Percentiles rank a stretch among this genome's conserved stretches.
phyloP scores from a whole-genome alignment of 2,888 invertebrate genomes.

The Athalia rosae region DNA sequence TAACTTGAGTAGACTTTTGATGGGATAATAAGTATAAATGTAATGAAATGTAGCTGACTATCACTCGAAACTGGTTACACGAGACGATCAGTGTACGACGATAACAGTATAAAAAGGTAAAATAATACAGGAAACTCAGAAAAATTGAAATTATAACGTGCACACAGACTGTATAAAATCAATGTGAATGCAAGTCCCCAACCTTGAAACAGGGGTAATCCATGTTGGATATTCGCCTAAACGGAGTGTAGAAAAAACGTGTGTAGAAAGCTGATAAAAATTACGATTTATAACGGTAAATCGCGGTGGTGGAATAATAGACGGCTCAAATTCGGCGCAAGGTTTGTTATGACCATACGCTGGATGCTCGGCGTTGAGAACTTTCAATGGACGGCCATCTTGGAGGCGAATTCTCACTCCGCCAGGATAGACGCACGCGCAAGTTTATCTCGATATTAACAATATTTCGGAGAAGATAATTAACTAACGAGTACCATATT shows the following conservation, averaged over 20 bases:
- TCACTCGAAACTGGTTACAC: no score
- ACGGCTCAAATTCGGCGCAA: not conserved
- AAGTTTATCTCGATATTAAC: slow-evolving; percentile 49
- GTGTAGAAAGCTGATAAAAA: not conserved
- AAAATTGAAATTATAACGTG: slow-evolving; percentile 46
- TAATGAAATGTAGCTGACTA: no score
- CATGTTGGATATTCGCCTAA: slow-evolving; percentile 48
- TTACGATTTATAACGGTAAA: slow-evolving; percentile 1
- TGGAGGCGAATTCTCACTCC: slow-evolving; percentile 53
- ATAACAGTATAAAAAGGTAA: not conserved
- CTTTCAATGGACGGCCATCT: slow-evolving; percentile 67
- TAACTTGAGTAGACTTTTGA: no score
- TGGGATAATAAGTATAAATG: no score
- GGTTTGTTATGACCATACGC: slow-evolving; percentile 52
- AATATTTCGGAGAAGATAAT: slow-evolving; percentile 36
- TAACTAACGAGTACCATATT: slow-evolving; percentile 16
- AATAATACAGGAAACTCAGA: slow-evolving; percentile 23
- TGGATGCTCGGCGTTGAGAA: slow-evolving; percentile 51
- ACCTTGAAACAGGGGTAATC: slow-evolving; percentile 55
- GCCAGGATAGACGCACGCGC: slow-evolving; percentile 61
- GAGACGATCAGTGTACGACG: not conserved
- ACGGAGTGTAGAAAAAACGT: slow-evolving; percentile 3
- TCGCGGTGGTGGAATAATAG: not conserved
- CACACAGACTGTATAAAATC: slow-evolving; percentile 46
- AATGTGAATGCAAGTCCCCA: slow-evolving; percentile 47